Evolutionary conservation across 2,888 invertebrate genomes (phyloP).

Genomic region (Blastobasis lacticolella): DNA sequence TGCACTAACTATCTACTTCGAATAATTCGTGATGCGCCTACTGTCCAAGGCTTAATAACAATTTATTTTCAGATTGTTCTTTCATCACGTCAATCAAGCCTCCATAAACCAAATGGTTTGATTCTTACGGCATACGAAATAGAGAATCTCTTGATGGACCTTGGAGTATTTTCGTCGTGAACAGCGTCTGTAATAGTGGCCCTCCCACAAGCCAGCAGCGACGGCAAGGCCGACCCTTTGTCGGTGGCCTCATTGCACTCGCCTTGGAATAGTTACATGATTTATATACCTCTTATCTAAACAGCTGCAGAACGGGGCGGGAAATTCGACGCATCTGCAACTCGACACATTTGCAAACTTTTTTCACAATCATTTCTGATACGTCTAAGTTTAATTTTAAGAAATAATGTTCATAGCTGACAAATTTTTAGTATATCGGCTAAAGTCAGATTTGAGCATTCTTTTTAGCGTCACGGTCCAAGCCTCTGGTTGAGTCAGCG

Average conservation of each 20-base stretch:
- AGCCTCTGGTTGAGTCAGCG: constrained; percentile 38
- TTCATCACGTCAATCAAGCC: too few species aligned
- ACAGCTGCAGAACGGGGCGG: constrained; percentile 38
- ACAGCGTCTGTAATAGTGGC: constrained; percentile 28
- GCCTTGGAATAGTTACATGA: constrained; percentile 71
- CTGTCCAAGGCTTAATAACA: too few species aligned
- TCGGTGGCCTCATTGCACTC: constrained; percentile 63
- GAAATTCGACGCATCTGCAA: constrained; percentile 27
- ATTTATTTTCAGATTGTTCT: too few species aligned
- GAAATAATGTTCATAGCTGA: too few species aligned
- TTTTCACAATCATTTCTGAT: too few species aligned
- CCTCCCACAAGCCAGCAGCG: constrained; percentile 49
- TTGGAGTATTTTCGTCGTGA: constrained; percentile 24
- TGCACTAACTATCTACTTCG: too few species aligned
- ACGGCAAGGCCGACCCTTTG: constrained; percentile 65
- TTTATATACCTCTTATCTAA: constrained; percentile 55
- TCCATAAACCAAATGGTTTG: too few species aligned
- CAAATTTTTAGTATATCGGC: too few species aligned
- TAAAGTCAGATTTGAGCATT: too few species aligned
- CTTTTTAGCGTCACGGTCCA: constrained; percentile 30
- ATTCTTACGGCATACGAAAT: background rate
- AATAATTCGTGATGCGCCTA: too few species aligned
- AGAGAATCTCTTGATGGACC: constrained; percentile 12
- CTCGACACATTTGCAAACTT: too few species aligned
- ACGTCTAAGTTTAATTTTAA: too few species aligned